Evolutionary conservation across 2,113 vertebrate genomes (phyloP).

Genomic region (Rutilus rutilus): DNA sequence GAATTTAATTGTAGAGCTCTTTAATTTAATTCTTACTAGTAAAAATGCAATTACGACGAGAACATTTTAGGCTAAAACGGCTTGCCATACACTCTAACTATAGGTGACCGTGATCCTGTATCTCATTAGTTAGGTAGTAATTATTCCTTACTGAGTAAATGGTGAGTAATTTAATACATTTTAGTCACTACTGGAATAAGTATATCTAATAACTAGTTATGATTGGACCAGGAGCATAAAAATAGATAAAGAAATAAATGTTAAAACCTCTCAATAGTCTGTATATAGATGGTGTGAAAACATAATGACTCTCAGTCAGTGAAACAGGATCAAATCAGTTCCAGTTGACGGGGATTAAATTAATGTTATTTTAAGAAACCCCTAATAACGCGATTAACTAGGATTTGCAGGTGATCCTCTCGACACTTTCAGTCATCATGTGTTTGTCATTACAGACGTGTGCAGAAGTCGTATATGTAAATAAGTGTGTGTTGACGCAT

Average conservation of each 20-base stretch:
- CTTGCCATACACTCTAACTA: background rate
- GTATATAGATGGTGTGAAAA: background rate
- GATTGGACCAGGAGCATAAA: background rate
- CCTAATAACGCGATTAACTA: slow-evolving; percentile 50
- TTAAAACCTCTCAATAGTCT: background rate
- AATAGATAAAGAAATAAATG: background rate
- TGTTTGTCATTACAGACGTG: background rate
- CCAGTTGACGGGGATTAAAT: slow-evolving; percentile 47
- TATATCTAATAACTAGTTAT: no score
- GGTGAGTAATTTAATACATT: background rate
- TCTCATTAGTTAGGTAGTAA: background rate
- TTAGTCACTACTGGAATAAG: background rate
- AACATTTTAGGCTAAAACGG: no score
- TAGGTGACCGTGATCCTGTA: background rate
- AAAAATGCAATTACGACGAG: no score
- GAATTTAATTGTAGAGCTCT: no score
- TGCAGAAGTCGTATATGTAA: background rate
- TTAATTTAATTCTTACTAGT: no score
- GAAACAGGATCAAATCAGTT: slow-evolving; percentile 36
- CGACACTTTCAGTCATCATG: background rate
- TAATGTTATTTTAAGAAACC: slow-evolving; percentile 59
- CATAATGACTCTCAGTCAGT: slow-evolving; percentile 35
- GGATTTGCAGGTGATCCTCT: slow-evolving; percentile 10
- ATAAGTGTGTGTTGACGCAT: no score
- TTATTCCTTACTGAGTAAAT: background rate